A percentile compares a stretch with the other conserved stretches of the same genome.
Conservation (phyloP, 2,888 invertebrate species). For the Pyralis farinalis region DNA sequence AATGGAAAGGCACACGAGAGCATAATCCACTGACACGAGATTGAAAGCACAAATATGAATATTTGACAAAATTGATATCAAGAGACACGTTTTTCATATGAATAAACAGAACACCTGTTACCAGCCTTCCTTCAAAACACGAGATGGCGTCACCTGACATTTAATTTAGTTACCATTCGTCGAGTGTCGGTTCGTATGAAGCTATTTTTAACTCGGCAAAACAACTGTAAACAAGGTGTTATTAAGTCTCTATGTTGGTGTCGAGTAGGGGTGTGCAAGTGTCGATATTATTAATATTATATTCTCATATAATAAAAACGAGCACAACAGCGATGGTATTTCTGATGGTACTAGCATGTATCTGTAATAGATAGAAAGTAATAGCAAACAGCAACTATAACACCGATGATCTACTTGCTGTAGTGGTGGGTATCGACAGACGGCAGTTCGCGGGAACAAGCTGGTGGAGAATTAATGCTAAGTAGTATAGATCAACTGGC, state of each 20-base stretch:
- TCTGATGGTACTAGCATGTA: too few relatives aligned
- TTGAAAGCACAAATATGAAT: slow-evolving; percentile 23
- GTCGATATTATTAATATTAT: too few relatives aligned
- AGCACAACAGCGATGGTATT: too few relatives aligned
- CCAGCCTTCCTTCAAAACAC: slow-evolving; percentile 31
- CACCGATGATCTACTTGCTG: too few relatives aligned
- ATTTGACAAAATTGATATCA: slow-evolving; percentile 32
- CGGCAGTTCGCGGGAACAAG: too few relatives aligned
- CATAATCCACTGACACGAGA: not conserved
- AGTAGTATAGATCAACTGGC: too few relatives aligned
- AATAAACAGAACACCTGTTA: slow-evolving; percentile 49
- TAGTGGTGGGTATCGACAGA: too few relatives aligned
- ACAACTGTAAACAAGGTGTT: slow-evolving; percentile 7
- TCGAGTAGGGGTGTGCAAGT: too few relatives aligned
- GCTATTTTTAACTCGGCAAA: slow-evolving; percentile 23
- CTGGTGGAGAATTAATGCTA: too few relatives aligned
- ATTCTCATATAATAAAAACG: too few relatives aligned
- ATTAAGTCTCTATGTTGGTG: not conserved
- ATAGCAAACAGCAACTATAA: too few relatives aligned
- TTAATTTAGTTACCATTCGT: slow-evolving; percentile 37
- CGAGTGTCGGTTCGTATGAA: slow-evolving; percentile 28
- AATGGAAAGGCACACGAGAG: not conserved
- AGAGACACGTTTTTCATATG: slow-evolving; percentile 36
- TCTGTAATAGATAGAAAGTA: too few relatives aligned
- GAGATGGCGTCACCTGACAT: slow-evolving; percentile 38